These are phyloP conservation scores for Struthio camelus DNA, from an alignment of 2,113 vertebrate species.

Conservation along the genomic window DNA sequence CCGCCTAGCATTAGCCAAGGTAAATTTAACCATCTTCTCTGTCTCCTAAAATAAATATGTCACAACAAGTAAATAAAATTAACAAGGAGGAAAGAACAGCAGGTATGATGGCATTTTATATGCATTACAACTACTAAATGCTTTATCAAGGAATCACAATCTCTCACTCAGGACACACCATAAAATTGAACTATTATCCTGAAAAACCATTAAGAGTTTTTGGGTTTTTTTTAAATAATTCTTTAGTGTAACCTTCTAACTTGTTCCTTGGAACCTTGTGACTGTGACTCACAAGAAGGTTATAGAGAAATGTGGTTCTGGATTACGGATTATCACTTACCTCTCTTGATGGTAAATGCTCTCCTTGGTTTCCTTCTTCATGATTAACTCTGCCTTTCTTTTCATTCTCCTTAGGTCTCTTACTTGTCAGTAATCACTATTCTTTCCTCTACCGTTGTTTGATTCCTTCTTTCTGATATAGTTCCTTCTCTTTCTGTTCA, in stretches of 20 bases:
- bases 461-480: neutral
- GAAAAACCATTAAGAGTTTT: neutral
- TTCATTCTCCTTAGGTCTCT: neutral
- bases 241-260: neutral
- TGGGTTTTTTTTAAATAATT: neutral
- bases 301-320: neutral
- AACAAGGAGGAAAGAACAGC: neutral
- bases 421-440: neutral
- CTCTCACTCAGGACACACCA: neutral
- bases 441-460: neutral
- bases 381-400: neutral
- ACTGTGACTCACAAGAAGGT: too few species aligned
- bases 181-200: neutral
- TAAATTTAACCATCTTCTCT: neutral
- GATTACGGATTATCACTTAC: neutral
- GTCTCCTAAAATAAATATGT: neutral
- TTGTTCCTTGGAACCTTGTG: too few species aligned
- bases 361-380: neutral
- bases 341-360: neutral
- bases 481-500: neutral
- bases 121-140: neutral
- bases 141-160: accelerated
- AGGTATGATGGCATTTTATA: neutral
- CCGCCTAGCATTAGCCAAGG: neutral
- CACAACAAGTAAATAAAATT: neutral